These are phyloP conservation scores for Sesamia inferens DNA, from an alignment of 2,888 invertebrate species.

Conservation along the genomic window DNA sequence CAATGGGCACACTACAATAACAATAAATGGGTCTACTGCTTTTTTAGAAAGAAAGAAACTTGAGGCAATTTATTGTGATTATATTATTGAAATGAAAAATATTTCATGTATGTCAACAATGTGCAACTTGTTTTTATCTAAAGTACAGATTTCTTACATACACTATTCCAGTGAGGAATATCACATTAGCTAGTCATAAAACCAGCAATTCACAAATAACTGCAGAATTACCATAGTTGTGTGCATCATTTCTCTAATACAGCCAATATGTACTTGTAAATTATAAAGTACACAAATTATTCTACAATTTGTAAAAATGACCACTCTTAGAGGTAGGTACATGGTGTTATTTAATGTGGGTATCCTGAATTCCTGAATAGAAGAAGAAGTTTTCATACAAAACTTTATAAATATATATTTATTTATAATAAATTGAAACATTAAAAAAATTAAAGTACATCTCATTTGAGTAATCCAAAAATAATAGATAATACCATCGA, in stretches of 20 bases:
- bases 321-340: no score
- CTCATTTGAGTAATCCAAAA: not conserved
- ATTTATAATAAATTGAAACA: not conserved
- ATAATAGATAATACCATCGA: conserved; percentile 52
- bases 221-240: conserved; percentile 54
- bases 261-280: conserved; percentile 63
- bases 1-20: conserved; percentile 3
- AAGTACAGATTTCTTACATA: conserved; percentile 71
- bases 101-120: conserved; percentile 77
- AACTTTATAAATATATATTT: not conserved
- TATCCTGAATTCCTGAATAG: not conserved
- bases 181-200: conserved; percentile 75
- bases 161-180: conserved; percentile 73
- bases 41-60: conserved; percentile 70
- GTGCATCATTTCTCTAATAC: conserved; percentile 63
- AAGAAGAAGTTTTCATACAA: not conserved
- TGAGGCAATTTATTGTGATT: conserved; percentile 82
- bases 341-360: no score
- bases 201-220: conserved; percentile 63
- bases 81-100: conserved; percentile 76
- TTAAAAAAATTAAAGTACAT: not conserved
- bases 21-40: conserved; percentile 13
- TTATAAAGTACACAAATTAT: conserved; percentile 62
- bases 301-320: conserved; percentile 38
- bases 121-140: conserved; percentile 73